Base-by-base conservation (phyloP, 2,113 vertebrate species). In the Dasypus novemcinctus region DNA sequence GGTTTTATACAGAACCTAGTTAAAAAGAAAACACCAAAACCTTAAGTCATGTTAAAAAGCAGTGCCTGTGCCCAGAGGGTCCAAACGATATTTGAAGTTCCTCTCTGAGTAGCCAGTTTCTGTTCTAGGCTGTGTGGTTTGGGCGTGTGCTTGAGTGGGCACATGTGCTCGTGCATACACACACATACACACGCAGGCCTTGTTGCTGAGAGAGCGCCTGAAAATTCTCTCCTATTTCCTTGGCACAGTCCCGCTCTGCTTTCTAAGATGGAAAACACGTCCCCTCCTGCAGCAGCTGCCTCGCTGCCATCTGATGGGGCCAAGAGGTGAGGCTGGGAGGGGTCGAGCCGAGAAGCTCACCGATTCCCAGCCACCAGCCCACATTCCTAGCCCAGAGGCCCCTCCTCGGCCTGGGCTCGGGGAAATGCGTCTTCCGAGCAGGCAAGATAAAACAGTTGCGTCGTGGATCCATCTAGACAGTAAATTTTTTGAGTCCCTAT, bases 401-500 rank as follows among this genome's bases (percentile, higher is more conserved):
- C 84, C 78, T 71, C 33, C 7, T 23, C 10, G 87, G 0, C 84
- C 66, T 2, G 64, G 29, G 10, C 43, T 0, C n/a, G 85, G 76
- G 57, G 23, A 49, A 25, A 46, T 82, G 91, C 15, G 0, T 98
- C 98, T 96, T 94, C 90, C 14, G 95, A 83, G 97, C 72, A 82
- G 38, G 59, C 72, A 27, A 90, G 98, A 98, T 96, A 41, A 93
- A 98, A 96, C 2, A 43, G 97, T 96, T 97, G 91, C 93, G 12
- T 98, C 97, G 97, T 96, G 98, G 98, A 98, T 98, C 95, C 98
- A 98, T 98, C 96, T 81, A 97, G 98, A 98, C 97, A 98, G 98
- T 98, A 98, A 98, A 98, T 98, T 98, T 98, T 98, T 98, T 97
- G 98, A 98, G 98, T 97, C 98, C 97, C 98, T 98, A 98, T 98